A percentile compares a stretch with the other conserved stretches of the same genome.
These are phyloP conservation scores for Alaudala cheleensis DNA, from an alignment of 2,113 vertebrate genomes.

Conservation along the genomic window DNA sequence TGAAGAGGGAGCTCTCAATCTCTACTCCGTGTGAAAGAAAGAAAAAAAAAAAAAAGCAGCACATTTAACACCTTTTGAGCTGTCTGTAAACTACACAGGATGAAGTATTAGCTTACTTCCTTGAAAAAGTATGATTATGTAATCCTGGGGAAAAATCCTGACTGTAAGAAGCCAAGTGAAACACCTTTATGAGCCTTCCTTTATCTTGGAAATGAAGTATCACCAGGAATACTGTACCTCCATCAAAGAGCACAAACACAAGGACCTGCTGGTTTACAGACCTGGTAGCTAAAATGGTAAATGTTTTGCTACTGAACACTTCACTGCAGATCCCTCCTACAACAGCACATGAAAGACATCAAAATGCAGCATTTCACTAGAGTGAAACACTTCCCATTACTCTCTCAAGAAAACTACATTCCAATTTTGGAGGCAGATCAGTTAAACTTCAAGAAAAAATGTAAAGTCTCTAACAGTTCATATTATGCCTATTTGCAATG, in stretches of 20 bases:
- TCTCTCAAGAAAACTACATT: neutral
- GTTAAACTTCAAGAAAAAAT: neutral
- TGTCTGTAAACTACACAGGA: neutral
- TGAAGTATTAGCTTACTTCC: neutral
- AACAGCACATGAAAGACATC: neutral
- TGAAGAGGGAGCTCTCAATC: conserved; percentile 50
- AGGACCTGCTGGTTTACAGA: neutral
- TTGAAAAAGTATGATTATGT: neutral
- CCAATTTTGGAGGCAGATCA: neutral
- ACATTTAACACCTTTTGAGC: neutral
- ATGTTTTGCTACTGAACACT: neutral
- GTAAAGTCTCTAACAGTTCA: neutral
- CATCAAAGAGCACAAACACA: neutral
- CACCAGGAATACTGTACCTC: neutral
- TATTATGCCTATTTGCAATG: neutral
- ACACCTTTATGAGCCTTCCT: neutral
- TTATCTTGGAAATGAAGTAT: neutral
- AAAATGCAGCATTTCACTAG: neutral
- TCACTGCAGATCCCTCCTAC: neutral
- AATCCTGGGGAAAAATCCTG: neutral
- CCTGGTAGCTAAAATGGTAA: neutral
- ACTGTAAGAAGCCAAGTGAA: neutral
- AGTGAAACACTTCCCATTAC: neutral
- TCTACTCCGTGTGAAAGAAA: neutral
- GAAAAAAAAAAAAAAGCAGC: neutral